These are phyloP conservation scores for Varecia variegata DNA, from an alignment of 2,797 vertebrate species.

Conservation along the genomic window DNA sequence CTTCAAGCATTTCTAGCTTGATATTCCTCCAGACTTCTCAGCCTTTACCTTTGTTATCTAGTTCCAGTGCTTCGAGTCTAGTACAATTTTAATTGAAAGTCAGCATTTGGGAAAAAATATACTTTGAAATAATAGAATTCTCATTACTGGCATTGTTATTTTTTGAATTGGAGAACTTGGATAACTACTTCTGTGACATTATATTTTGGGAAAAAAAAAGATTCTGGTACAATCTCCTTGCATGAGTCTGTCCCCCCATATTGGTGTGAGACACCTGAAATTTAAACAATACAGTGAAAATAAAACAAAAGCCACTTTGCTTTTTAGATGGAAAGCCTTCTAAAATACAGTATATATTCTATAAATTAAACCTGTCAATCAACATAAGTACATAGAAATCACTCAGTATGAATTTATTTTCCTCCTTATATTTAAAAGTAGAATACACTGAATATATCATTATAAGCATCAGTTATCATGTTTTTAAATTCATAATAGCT, in stretches of 20 bases:
- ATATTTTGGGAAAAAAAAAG: neutral
- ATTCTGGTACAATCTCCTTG: neutral
- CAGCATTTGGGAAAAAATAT: neutral
- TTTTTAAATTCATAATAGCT: neutral
- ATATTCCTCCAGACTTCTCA: neutral
- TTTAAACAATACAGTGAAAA: constrained; percentile 15
- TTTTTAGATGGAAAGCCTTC: neutral
- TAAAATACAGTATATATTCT: neutral
- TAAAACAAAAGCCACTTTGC: neutral
- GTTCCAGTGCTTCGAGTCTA: neutral
- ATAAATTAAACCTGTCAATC: neutral
- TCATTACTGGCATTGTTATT: neutral
- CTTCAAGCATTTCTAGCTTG: neutral
- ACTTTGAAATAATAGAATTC: neutral
- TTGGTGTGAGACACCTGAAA: neutral
- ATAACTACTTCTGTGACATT: neutral
- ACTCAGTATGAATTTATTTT: neutral
- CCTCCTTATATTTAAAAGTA: constrained; percentile 1
- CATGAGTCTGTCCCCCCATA: neutral
- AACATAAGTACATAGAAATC: neutral
- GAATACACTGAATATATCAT: neutral
- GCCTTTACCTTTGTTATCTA: neutral
- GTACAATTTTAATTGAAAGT: neutral
- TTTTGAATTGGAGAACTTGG: neutral
- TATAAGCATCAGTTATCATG: neutral